phyloP scores from a whole-genome alignment of 2,888 invertebrate species.

The Caenorhabditis sp. region DNA sequence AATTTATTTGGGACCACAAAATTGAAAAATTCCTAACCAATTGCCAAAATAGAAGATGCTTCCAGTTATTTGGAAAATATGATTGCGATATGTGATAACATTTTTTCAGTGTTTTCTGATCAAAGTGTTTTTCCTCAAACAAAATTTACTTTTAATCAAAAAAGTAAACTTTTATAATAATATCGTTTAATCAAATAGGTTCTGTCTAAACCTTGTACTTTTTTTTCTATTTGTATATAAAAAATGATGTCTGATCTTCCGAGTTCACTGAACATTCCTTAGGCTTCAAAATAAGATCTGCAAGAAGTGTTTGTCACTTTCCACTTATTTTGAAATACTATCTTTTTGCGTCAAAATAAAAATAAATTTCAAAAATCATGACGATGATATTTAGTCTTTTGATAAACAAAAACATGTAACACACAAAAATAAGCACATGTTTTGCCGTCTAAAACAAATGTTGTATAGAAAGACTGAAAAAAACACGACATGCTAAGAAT shows the following conservation, averaged over 20 bases:
- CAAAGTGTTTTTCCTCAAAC: not conserved
- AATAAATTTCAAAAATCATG: not conserved
- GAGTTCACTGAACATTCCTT: no score
- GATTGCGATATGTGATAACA: no score
- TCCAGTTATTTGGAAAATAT: no score
- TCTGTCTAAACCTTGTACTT: not conserved
- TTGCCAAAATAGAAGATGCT: no score
- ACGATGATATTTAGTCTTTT: not conserved
- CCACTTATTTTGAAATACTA: not conserved
- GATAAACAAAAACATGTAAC: constrained; percentile 5
- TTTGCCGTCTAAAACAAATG: constrained; percentile 16
- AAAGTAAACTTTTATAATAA: not conserved
- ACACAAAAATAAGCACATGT: constrained; percentile 26
- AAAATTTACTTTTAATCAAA: not conserved
- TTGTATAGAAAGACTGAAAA: constrained; percentile 11
- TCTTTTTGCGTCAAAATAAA: not conserved
- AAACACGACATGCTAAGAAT: constrained; percentile 13
- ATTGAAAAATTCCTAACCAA: no score
- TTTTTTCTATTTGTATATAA: not conserved
- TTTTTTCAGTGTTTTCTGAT: no score
- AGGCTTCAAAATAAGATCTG: no score
- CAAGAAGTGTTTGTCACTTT: no score
- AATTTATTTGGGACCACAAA: no score
- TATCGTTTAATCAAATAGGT: not conserved
- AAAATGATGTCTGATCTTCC: no score